These are phyloP conservation scores for Sarcophilus harrisii DNA, from an alignment of 2,797 vertebrate species.

Conservation along the genomic window DNA sequence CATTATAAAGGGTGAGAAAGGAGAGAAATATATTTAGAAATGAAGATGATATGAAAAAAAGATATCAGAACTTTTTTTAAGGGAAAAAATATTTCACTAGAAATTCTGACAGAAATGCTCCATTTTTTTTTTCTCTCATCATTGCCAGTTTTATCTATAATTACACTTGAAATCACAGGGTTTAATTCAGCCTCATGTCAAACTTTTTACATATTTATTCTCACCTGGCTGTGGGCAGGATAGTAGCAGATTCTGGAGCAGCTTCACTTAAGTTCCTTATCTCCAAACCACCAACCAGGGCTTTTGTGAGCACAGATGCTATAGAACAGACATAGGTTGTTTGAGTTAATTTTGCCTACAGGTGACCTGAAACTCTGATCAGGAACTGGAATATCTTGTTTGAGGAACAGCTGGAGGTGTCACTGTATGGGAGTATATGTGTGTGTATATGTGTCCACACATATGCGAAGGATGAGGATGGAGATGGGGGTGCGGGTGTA, in stretches of 20 bases:
- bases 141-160: not conserved
- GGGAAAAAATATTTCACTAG: not conserved
- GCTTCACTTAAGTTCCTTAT: not conserved
- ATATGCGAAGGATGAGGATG: no score
- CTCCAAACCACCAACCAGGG: not conserved
- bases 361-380: no score
- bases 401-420: no score
- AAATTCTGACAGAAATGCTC: not conserved
- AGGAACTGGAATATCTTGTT: no score
- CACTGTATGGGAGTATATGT: no score
- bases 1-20: not conserved
- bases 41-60: not conserved
- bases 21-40: not conserved
- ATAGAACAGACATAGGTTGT: not conserved
- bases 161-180: not conserved
- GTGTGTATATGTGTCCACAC: no score
- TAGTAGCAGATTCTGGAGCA: not conserved
- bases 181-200: not conserved
- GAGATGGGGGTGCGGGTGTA: no score
- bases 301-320: not conserved
- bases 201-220: not conserved
- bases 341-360: no score
- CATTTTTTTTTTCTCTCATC: not conserved
- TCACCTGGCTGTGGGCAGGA: not conserved
- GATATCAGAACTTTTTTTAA: not conserved